Evolutionary conservation across 2,888 invertebrate species (phyloP), one percentile per base, ranked within the genome.

Genomic region (Hymenopus coronatus): DNA sequence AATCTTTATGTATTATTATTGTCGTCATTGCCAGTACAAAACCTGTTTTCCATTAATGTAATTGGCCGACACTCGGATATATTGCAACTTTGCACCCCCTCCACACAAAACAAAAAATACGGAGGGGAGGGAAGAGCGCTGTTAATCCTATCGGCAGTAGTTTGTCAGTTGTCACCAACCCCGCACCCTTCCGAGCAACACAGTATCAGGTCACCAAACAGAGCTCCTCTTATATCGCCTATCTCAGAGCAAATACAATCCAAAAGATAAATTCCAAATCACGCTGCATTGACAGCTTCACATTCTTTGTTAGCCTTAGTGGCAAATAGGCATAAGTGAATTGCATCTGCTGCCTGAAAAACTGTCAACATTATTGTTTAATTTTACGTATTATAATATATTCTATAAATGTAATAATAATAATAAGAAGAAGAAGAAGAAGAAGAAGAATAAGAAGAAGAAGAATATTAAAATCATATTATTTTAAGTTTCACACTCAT

Each of bases 1-100:
- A 70, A 70, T 70, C 54, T 70, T 70, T 70, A 46, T 85, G 85
- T 27, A 46, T 85, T 85, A 85, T 85, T 40, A 84, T 84, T 33
- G 84, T 25, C 33, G 85, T 20, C 54, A 54, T 54, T 54, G 54
- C 54, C 54, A 70, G 54, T 70, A 70, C 54, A 70, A 70, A 46
- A 46, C 85, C 46, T 85, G 86, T 86, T 86, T 86, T 86, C 86
- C 86, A 86, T 86, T 86, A 86, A 70, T 86, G 86, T 86, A 86
- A 86, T 86, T 86, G 86, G 54, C 54, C 54, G 54, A 70, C 54
- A 70, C 54, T 70, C 54, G 54, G 86, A 86, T 86, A 70, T 86
- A 85, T 85, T 46, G 85, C 85, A 7, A 54, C 86, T 70, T 70
- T 70, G 54, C 54, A 25, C 20, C 54, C 54, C 54, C 25, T 3